Conservation (phyloP, 2,888 invertebrate species). For the Microchrysa polita region DNA sequence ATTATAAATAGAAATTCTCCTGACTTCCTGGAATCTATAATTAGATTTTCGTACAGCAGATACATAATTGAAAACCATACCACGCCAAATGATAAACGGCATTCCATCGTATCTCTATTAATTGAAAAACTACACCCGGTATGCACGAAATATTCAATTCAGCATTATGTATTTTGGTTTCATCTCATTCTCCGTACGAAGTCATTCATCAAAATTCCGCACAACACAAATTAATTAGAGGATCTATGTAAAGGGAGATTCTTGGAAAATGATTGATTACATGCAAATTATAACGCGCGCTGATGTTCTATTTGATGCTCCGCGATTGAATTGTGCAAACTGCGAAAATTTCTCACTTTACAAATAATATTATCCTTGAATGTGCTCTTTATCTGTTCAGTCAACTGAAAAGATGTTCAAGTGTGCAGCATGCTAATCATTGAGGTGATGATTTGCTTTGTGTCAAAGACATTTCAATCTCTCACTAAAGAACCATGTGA, state of each 20-base stretch:
- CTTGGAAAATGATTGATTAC: slow-evolving; percentile 30
- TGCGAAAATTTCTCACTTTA: neutral
- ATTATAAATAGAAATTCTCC: too few relatives aligned
- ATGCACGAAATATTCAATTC: too few relatives aligned
- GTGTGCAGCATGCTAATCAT: too few relatives aligned
- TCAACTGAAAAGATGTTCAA: neutral
- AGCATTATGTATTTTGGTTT: too few relatives aligned
- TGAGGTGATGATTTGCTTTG: too few relatives aligned
- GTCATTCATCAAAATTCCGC: slow-evolving; percentile 25
- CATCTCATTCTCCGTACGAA: neutral
- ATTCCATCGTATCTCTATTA: too few relatives aligned
- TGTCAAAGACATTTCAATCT: too few relatives aligned
- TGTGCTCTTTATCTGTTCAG: neutral
- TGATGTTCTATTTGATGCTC: too few relatives aligned
- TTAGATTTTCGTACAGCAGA: neutral
- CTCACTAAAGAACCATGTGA: too few relatives aligned
- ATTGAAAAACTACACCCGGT: too few relatives aligned
- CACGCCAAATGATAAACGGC: too few relatives aligned
- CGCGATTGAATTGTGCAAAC: too few relatives aligned
- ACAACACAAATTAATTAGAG: slow-evolving; percentile 34
- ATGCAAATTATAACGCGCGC: neutral
- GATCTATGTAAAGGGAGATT: slow-evolving; percentile 14
- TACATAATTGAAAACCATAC: neutral
- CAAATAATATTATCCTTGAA: neutral
- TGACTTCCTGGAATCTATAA: neutral